phyloP scores from a whole-genome alignment of 2,113 vertebrate genomes.

The Panthera uncia region DNA sequence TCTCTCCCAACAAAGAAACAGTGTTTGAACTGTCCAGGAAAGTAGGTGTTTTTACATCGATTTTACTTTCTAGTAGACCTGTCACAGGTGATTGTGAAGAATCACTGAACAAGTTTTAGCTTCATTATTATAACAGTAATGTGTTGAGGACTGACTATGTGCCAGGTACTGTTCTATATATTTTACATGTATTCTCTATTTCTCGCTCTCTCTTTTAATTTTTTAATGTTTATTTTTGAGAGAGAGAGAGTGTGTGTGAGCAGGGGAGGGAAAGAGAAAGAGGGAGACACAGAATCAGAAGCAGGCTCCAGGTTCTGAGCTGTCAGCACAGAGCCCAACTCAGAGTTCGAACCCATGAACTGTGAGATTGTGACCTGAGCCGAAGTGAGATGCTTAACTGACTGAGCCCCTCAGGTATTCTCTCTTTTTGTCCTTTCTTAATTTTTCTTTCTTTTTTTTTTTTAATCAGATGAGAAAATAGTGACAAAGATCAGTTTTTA shows the following conservation, averaged over 20 bases:
- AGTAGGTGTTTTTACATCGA: not conserved
- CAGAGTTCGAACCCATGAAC: too few species aligned
- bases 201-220: not conserved
- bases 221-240: too few species aligned
- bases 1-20: not conserved
- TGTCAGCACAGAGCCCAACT: too few species aligned
- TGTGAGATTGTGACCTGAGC: too few species aligned
- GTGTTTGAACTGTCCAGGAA: not conserved
- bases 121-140: not conserved
- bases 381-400: too few species aligned
- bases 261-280: too few species aligned
- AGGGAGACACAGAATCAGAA: too few species aligned
- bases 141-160: not conserved
- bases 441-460: not conserved
- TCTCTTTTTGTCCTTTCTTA: not conserved
- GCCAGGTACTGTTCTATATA: not conserved
- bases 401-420: not conserved
- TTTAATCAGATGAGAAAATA: not conserved
- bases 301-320: too few species aligned
- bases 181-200: not conserved
- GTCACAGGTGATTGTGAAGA: not conserved
- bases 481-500: not conserved
- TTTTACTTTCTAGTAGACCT: not conserved
- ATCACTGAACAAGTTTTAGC: not conserved
- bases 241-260: too few species aligned